Conservation (phyloP, 2,888 invertebrate genomes). For the Polydrusus cervinus region DNA sequence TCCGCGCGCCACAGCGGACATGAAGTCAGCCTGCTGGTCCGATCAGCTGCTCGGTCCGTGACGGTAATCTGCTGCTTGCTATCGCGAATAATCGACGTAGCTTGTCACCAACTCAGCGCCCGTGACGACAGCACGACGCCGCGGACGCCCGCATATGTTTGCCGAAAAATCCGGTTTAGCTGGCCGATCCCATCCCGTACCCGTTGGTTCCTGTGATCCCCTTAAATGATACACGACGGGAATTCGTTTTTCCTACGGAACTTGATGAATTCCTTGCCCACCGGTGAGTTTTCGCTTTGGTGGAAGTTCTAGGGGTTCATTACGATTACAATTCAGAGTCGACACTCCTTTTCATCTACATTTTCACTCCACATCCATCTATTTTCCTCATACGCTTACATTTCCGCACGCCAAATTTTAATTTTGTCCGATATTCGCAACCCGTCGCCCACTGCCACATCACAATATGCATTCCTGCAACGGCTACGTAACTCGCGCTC, state of each 20-base stretch:
- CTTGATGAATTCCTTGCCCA: conserved; percentile 68
- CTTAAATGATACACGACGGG: conserved; percentile 67
- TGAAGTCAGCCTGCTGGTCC: conserved; percentile 48
- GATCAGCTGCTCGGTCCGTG: conserved; percentile 59
- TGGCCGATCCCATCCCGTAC: conserved; percentile 28
- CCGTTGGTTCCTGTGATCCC: conserved; percentile 44
- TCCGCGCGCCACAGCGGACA: conserved; percentile 42
- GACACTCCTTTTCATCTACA: conserved; percentile 26
- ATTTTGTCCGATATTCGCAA: conserved; percentile 29
- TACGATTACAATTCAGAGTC: not conserved
- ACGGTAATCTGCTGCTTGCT: conserved; percentile 50
- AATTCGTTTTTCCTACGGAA: conserved; percentile 67
- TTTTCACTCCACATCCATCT: conserved; percentile 26
- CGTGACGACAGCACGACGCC: conserved; percentile 43
- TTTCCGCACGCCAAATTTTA: conserved; percentile 18
- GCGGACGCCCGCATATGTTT: conserved; percentile 50
- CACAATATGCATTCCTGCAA: conserved; percentile 50
- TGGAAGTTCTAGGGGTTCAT: conserved; percentile 45
- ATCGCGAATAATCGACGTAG: conserved; percentile 47
- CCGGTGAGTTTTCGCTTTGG: conserved; percentile 65
- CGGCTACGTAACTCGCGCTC: conserved; percentile 46
- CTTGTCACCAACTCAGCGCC: conserved; percentile 36
- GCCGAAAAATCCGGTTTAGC: conserved; percentile 42
- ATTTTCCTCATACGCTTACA: conserved; percentile 30
- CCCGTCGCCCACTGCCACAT: conserved; percentile 50